Conservation (phyloP, 2,888 invertebrate species). For the Rhabditoides inermis region DNA sequence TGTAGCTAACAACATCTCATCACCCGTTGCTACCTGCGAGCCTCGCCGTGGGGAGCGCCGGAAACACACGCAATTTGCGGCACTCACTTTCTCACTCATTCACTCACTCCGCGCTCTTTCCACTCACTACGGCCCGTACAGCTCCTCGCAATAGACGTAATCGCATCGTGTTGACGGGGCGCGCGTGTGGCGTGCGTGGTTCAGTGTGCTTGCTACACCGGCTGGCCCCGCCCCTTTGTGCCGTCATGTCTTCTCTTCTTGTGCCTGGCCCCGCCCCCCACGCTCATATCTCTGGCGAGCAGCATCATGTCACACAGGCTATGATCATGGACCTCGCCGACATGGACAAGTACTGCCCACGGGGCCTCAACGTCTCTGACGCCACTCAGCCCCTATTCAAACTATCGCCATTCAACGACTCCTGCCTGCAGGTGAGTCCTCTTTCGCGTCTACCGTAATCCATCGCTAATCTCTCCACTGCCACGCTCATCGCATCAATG, state of each 20-base stretch:
- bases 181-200: too few species aligned
- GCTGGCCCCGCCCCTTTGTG: neutral
- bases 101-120: too few species aligned
- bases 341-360: slow-evolving; percentile 40
- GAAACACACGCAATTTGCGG: too few species aligned
- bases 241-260: neutral
- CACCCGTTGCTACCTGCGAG: too few species aligned
- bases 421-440: slow-evolving; percentile 28
- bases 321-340: slow-evolving; percentile 40
- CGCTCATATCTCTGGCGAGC: neutral
- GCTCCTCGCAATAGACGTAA: too few species aligned
- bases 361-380: slow-evolving; percentile 22
- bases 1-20: too few species aligned
- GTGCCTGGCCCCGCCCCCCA: neutral
- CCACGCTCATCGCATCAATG: neutral
- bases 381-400: slow-evolving; percentile 14
- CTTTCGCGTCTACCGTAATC: neutral
- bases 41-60: too few species aligned
- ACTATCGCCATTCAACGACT: slow-evolving; percentile 29
- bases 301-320: slow-evolving; percentile 15
- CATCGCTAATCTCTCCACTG: neutral
- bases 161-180: too few species aligned
- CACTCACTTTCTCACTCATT: too few species aligned
- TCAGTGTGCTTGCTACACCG: slow-evolving; percentile 4
- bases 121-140: too few species aligned